Evolutionary conservation across 2,888 invertebrate species (phyloP).

Genomic region (Cloeon dipterum): DNA sequence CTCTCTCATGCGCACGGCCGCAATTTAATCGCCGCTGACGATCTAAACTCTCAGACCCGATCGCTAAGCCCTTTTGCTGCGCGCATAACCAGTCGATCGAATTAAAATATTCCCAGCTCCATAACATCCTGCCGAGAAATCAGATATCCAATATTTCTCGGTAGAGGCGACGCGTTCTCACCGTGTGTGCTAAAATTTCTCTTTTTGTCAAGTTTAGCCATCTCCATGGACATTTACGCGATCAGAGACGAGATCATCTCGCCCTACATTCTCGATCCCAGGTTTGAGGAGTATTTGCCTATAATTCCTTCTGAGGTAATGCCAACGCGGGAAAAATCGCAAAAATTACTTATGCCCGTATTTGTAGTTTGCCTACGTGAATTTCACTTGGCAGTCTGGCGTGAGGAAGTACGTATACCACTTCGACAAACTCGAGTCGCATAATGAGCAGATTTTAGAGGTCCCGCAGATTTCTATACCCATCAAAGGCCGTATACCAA

Average conservation of each 20-base stretch:
- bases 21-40: no score
- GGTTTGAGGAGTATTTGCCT: constrained; percentile 71
- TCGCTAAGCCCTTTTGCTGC: no score
- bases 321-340: constrained; percentile 4
- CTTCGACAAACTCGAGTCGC: constrained; percentile 66
- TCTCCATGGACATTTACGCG: constrained; percentile 71
- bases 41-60: no score
- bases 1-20: no score
- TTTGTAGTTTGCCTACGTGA: constrained; percentile 40
- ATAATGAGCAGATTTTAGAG: constrained; percentile 59
- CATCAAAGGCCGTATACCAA: constrained; percentile 63
- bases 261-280: constrained; percentile 69
- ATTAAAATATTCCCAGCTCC: no score
- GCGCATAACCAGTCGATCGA: neutral
- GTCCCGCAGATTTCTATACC: constrained; percentile 75
- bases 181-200: neutral
- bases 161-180: no score
- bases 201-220: constrained; percentile 26
- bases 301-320: constrained; percentile 75
- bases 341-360: constrained; percentile 3
- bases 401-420: constrained; percentile 61
- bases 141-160: no score
- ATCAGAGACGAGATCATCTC: constrained; percentile 71
- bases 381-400: constrained; percentile 78
- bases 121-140: no score